phyloP scores from a whole-genome alignment of 2,888 invertebrate species.

The Drosophila macrospina region DNA sequence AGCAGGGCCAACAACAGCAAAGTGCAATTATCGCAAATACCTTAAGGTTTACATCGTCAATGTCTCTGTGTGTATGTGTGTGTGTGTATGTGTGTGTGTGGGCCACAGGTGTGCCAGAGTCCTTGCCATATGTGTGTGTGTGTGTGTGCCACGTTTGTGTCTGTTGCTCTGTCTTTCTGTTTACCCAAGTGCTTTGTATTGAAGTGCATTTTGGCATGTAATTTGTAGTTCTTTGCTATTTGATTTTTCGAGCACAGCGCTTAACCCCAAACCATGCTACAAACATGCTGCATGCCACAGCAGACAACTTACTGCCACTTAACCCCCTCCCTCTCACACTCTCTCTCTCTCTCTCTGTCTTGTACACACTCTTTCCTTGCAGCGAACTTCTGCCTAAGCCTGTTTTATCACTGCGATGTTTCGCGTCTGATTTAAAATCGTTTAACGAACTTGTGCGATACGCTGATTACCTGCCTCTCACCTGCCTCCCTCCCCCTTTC shows the following conservation, averaged over 20 bases:
- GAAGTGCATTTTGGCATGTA: slow-evolving; percentile 83
- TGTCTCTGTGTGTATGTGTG: slow-evolving; percentile 20
- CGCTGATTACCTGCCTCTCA: slow-evolving; percentile 45
- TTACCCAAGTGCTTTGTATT: slow-evolving; percentile 82
- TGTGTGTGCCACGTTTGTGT: slow-evolving; percentile 40
- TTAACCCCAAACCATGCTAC: slow-evolving; percentile 35
- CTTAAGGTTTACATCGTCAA: slow-evolving; percentile 81
- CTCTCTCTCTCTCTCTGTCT: not conserved
- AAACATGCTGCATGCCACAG: slow-evolving; percentile 31
- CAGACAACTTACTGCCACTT: slow-evolving; percentile 28
- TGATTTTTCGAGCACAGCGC: slow-evolving; percentile 71
- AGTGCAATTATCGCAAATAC: slow-evolving; percentile 83
- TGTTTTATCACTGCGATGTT: slow-evolving; percentile 55
- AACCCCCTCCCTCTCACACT: not conserved
- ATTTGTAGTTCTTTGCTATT: slow-evolving; percentile 82
- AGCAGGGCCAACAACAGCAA: slow-evolving; percentile 69
- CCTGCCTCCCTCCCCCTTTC: not conserved
- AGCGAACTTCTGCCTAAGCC: slow-evolving; percentile 32
- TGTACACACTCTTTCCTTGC: not conserved
- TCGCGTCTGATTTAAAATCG: slow-evolving; percentile 71
- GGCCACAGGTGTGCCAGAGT: slow-evolving; percentile 66
- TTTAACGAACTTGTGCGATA: slow-evolving; percentile 66
- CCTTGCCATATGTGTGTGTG: slow-evolving; percentile 31
- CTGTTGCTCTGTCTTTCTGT: slow-evolving; percentile 59
- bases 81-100: slow-evolving; percentile 22